These are phyloP conservation scores for Lysandra coridon DNA, from an alignment of 2,888 invertebrate genomes.

Conservation along the genomic window DNA sequence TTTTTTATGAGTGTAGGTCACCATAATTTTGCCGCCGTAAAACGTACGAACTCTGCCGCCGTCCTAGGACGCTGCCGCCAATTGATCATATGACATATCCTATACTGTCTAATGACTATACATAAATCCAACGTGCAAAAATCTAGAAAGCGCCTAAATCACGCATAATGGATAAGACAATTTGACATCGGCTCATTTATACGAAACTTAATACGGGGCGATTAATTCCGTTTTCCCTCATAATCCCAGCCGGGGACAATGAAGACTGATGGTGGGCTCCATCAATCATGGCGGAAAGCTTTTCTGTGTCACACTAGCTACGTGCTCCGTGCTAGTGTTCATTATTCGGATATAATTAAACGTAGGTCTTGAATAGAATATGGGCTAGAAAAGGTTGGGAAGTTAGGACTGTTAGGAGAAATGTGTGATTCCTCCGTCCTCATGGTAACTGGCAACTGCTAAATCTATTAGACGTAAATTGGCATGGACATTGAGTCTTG, in stretches of 20 bases:
- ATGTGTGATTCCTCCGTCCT: no score
- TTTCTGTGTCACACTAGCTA: slow-evolving; percentile 31
- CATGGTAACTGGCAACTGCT: no score
- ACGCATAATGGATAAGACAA: slow-evolving; percentile 16
- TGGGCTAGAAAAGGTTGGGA: not conserved
- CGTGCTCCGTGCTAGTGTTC: not conserved
- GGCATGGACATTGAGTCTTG: no score
- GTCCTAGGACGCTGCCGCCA: no score
- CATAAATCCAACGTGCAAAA: not conserved
- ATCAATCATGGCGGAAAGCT: slow-evolving; percentile 34
- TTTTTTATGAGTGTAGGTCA: no score
- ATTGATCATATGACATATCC: no score
- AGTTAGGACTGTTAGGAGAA: not conserved
- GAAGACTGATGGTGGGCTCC: slow-evolving; percentile 32
- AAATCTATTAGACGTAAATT: no score
- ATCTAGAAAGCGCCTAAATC: not conserved
- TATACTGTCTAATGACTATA: no score
- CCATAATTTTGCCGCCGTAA: no score
- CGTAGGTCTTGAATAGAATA: not conserved
- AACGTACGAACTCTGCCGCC: no score
- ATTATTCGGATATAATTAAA: slow-evolving; percentile 1
- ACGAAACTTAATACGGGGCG: slow-evolving; percentile 32
- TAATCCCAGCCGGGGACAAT: slow-evolving; percentile 34
- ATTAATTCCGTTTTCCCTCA: slow-evolving; percentile 34
- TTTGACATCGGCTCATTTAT: slow-evolving; percentile 31